Evolutionary conservation across 2,113 vertebrate genomes (phyloP), one percentile per base, ranked within the genome.

Genomic region (Xyliphius kryptos): DNA sequence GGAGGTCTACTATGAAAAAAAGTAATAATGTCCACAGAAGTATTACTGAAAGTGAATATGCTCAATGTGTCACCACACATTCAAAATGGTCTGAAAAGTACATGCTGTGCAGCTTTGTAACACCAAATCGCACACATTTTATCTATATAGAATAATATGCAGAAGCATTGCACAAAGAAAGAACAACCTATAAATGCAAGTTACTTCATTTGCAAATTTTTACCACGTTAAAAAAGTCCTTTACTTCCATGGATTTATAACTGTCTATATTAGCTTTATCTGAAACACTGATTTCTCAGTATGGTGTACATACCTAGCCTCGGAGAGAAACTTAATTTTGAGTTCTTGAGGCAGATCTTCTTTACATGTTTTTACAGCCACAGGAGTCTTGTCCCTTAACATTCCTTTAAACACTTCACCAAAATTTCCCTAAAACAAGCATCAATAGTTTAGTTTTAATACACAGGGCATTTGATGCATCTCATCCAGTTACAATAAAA

Each of bases 331-430:
- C 74, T 95, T 91, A 77, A 97, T 94, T 87, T 96, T 96, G 72
- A 96, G 75, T 73, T 96, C 93, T 76, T 95, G 94, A 70, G 94
- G 93, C 77, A 98, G 89, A 80, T 97, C 95, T 85, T 97, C 95
- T 85, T 98, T 98, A 77, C 95, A 98, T 0, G 94, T 98, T 85
- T 98, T 98, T 61, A 98, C 90, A 32, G 95, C 95, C 26, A 98
- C 91, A 0, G 87, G 77, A 16, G 84, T 92, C 80, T 97, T 97
- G 84, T 98, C 95, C 38, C 91, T 93, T 71, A 98, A 83, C 1
- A 86, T 91, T 67, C 94, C 95, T 69, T 95, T 97, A 73, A 89
- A 97, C 2, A 98, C 95, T 77, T 98, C 95, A 14, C 95, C 95
- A 78, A 98, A 98, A 86, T 98, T 97, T 49, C 94, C 91, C 91